Evolutionary conservation across 2,888 invertebrate genomes (phyloP), one percentile per base, ranked within the genome.

Genomic region (Sabellastarte sp.): DNA sequence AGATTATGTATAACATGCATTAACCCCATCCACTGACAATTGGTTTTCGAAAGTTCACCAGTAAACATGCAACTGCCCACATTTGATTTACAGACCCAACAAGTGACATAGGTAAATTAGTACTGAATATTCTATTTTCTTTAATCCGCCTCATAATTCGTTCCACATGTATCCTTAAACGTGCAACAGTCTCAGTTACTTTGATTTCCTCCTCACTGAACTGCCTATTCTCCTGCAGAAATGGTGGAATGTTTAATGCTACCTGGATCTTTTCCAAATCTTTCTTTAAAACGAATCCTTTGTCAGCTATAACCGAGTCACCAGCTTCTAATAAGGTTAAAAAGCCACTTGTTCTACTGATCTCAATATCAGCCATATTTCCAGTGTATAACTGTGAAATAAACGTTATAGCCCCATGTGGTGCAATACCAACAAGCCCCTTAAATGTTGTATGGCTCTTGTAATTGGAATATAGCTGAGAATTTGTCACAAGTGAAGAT

Each of bases 221-320:
- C 50, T 58, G 50, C 20, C 1, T 28, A 20, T 30, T 50, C 2
- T 57, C 50, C 31, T 24, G 33, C n/a, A 61, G 51, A 30, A 66
- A 61, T 50, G 69, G 69, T 2, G 67, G 71, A 3, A 70, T 63
- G 15, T 66, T 65, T 0, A 72, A n/a, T 20, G 15, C 57, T 29
- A 26, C 64, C 32, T 1, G 60, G 60, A 52, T 32, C 52, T 32
- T 65, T 30, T 60, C 57, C 26, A 65, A 61, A 24, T 67, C 32
- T 33, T 71, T 67, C 1, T 57, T 10, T 10, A 71, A 68, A 30
- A 58, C 15, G 59, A 72, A 71, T 1, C 69, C 69, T 29, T 67
- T 71, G 32, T 73, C 73, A 2, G 65, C 69, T 67, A 72, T 72
- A 0, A 72, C 63, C 24, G 62, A 61, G 57, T 72, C 70, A 20